phyloP scores from a whole-genome alignment of 2,113 vertebrate genomes.

The Notothenia rossii region DNA sequence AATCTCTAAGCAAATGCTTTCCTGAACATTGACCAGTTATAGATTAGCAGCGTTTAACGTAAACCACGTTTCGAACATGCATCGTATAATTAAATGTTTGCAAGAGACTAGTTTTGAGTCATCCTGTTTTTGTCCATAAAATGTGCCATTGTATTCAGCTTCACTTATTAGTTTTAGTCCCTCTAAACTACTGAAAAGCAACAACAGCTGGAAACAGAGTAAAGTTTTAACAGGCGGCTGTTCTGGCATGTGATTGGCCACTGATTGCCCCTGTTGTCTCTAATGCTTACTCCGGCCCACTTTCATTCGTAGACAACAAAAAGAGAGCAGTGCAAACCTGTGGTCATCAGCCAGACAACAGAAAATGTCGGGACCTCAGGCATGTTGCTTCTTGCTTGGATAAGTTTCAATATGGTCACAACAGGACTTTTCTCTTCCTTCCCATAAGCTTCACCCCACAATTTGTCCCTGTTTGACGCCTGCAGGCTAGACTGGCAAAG shows the following conservation, averaged over 20 bases:
- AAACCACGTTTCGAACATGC: not conserved
- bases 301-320: conserved; percentile 10
- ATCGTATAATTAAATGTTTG: conserved; percentile 11
- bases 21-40: not conserved
- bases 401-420: conserved; percentile 25
- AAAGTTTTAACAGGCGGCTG: not conserved
- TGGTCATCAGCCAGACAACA: conserved; percentile 35
- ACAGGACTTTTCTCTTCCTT: conserved; percentile 38
- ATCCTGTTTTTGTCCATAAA: not conserved
- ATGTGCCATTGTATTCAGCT: conserved; percentile 7
- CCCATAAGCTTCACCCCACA: conserved; percentile 24
- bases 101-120: not conserved
- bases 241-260: conserved; percentile 3
- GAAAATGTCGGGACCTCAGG: conserved; percentile 21
- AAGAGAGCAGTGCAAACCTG: conserved; percentile 3
- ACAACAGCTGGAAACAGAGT: conserved; percentile 25
- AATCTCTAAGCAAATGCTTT: not conserved
- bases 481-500: conserved; percentile 23
- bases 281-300: not conserved
- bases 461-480: conserved; percentile 17
- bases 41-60: not conserved
- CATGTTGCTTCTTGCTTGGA: conserved; percentile 44
- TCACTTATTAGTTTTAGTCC: conserved; percentile 1
- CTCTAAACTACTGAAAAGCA: conserved; percentile 10
- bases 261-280: conserved; percentile 12